Base-by-base conservation (phyloP, 2,797 vertebrate species). In the Pseudochaenichthys georgianus region DNA sequence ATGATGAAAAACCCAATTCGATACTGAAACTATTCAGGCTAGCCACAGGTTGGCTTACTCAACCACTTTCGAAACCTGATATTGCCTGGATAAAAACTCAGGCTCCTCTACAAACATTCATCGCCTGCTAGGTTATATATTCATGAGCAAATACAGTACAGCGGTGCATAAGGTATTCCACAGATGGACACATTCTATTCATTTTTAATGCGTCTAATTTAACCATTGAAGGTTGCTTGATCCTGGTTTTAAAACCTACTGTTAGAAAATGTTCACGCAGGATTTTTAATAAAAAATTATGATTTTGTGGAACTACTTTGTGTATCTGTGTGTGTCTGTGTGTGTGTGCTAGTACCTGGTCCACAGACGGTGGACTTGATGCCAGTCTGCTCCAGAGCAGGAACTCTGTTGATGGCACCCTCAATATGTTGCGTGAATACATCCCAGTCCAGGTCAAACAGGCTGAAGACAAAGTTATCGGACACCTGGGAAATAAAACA, bases 361-460 rank as follows among this genome's bases (percentile, higher is more conserved):
- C 98, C 98, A 0, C 98, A 99, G 73, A 99, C 98, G 0, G 98
- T 99, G 74, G 98, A 99, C 89, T 99, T 99, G 80, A 99, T 96
- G 41, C 98, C 98, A 0, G 96, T 99, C 84, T 92, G 94, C 91
- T 98, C 98, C 89, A 99, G 93, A 55, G 85, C 92, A 0, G 98
- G 98, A 15, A 99, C 95, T 41, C 98, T 94, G 90, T 97, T 96
- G 77, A 99, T 65, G 3, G 97, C 98, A 0, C 98, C 98, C 50
- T 98, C 96, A 0, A 99, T 98, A 83, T 99, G 96, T 73, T 97
- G 97, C 80, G 86, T 94, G 86, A 99, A 99, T 15, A 99, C 95
- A 3, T 99, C 97, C 98, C 98, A 99, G 89, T 99, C 95, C 94
- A 99, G 91, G 79, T 99, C 98, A 82, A 99, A 99, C 79, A 99